phyloP scores from a whole-genome alignment of 2,113 vertebrate genomes.

The Pachycephala philippinensis region DNA sequence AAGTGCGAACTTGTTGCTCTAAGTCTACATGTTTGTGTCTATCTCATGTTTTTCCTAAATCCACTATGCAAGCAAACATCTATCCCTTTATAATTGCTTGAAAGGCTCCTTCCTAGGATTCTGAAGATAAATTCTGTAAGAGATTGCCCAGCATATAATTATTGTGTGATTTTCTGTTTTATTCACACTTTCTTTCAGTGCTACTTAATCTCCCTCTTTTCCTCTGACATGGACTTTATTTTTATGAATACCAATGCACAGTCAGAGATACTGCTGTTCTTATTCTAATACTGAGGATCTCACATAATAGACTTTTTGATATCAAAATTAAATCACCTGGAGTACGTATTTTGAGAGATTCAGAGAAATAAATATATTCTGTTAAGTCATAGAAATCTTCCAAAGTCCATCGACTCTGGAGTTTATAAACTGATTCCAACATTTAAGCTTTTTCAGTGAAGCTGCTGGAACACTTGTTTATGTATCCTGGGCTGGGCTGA shows the following conservation, averaged over 20 bases:
- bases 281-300: not conserved
- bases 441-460: not conserved
- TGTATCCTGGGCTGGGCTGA: not conserved
- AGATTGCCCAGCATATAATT: not conserved
- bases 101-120: not conserved
- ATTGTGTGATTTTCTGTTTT: not conserved
- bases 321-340: not conserved
- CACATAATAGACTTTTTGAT: not conserved
- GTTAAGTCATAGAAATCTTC: not conserved
- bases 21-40: not conserved
- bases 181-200: not conserved
- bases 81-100: not conserved
- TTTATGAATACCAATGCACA: not conserved
- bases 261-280: not conserved
- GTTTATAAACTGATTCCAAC: not conserved
- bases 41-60: not conserved
- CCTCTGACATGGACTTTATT: not conserved
- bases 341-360: not conserved
- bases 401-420: not conserved
- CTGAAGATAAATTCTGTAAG: not conserved
- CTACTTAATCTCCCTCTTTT: not conserved
- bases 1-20: not conserved
- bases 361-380: not conserved
- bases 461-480: not conserved
- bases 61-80: not conserved